Evolutionary conservation across 2,888 invertebrate species (phyloP).

Genomic region (Oxystoma pomonae): DNA sequence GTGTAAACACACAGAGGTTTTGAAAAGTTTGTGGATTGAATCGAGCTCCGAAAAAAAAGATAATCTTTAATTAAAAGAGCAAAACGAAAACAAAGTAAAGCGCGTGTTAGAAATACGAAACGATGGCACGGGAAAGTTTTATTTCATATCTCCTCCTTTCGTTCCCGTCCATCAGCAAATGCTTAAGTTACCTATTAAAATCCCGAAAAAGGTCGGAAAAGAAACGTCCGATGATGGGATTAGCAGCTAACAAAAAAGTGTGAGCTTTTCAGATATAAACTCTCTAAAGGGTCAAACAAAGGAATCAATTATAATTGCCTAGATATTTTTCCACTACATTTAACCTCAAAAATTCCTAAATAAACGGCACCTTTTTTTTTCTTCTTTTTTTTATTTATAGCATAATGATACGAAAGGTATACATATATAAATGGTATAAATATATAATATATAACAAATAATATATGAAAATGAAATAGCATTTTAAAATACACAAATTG

Average conservation of each 20-base stretch:
- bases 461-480: too few species aligned
- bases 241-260: not conserved
- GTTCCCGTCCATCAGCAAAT: not conserved
- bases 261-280: not conserved
- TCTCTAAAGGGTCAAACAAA: not conserved
- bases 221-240: slow-evolving; percentile 8
- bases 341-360: not conserved
- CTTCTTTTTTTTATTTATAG: too few species aligned
- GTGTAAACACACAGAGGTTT: too few species aligned
- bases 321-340: not conserved
- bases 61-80: not conserved
- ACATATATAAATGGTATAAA: too few species aligned
- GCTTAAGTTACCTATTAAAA: slow-evolving; percentile 22
- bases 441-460: too few species aligned
- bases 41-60: not conserved
- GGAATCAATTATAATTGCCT: not conserved
- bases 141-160: not conserved
- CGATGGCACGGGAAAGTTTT: not conserved
- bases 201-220: slow-evolving; percentile 17
- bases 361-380: too few species aligned
- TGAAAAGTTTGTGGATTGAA: too few species aligned
- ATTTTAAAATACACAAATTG: too few species aligned
- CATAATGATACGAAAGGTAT: too few species aligned
- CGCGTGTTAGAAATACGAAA: not conserved
- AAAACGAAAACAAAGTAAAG: not conserved